These are phyloP conservation scores for Hiodon alosoides DNA, from an alignment of 2,113 vertebrate genomes.

Conservation along the genomic window DNA sequence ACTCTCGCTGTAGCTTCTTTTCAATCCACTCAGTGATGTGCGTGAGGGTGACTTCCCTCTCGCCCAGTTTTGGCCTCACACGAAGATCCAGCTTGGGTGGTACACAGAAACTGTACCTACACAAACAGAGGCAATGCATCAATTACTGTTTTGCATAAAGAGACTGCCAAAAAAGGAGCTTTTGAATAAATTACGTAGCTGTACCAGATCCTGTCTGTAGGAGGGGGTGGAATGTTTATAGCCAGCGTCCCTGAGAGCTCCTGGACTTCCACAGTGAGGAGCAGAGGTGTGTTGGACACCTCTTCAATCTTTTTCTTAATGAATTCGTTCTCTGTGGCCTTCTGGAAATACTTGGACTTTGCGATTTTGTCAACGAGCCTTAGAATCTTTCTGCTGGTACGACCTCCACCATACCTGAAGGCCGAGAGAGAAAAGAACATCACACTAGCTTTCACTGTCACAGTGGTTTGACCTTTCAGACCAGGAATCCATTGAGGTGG, in stretches of 20 bases:
- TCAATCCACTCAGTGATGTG: constrained; percentile 84
- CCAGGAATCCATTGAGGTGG: neutral
- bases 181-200: neutral
- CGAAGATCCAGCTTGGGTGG: constrained; percentile 76
- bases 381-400: constrained; percentile 75
- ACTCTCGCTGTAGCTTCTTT: constrained; percentile 78
- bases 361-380: constrained; percentile 82
- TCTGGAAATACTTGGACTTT: constrained; percentile 86
- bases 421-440: neutral
- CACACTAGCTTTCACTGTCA: neutral
- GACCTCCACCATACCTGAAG: constrained; percentile 46
- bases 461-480: neutral
- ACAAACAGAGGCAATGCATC: neutral
- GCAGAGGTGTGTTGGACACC: constrained; percentile 79
- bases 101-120: constrained; percentile 80
- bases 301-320: constrained; percentile 87
- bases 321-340: constrained; percentile 78
- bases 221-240: constrained; percentile 76
- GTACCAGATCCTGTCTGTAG: constrained; percentile 77
- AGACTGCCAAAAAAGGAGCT: neutral
- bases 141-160: neutral
- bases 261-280: constrained; percentile 79
- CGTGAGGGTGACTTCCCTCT: constrained; percentile 77
- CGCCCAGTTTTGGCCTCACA: constrained; percentile 75
- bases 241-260: constrained; percentile 73